Evolutionary conservation across 2,888 invertebrate species (phyloP).

Genomic region (Erannis defoliaria): DNA sequence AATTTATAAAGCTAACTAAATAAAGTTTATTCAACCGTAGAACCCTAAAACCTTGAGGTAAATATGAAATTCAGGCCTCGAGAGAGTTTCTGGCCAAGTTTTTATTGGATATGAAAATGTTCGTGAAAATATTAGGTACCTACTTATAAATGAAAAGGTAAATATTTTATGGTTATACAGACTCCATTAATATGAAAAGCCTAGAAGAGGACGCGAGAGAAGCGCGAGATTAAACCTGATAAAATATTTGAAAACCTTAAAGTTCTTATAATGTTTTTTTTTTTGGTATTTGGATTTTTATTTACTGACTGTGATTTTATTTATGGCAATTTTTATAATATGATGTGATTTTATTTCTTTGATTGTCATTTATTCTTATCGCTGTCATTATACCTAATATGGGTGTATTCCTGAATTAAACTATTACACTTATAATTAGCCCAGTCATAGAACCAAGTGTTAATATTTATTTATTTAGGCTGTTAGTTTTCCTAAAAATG

Average conservation of each 20-base stretch:
- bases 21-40: not conserved
- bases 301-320: too few relatives aligned
- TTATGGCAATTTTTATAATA: too few relatives aligned
- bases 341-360: too few relatives aligned
- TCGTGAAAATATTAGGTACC: slow-evolving; percentile 13
- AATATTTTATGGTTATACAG: slow-evolving; percentile 18
- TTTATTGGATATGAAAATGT: slow-evolving; percentile 31
- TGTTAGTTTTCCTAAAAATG: too few relatives aligned
- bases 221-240: not conserved
- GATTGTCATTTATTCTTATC: too few relatives aligned
- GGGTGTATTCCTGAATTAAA: too few relatives aligned
- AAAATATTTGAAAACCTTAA: not conserved
- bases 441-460: too few relatives aligned
- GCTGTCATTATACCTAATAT: too few relatives aligned
- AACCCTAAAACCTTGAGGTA: slow-evolving; percentile 20
- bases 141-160: slow-evolving; percentile 16
- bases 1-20: not conserved
- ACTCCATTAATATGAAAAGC: slow-evolving; percentile 8
- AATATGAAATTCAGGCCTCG: slow-evolving; percentile 21
- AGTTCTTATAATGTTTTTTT: too few relatives aligned
- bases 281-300: too few relatives aligned
- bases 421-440: too few relatives aligned
- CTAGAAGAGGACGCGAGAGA: not conserved
- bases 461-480: too few relatives aligned
- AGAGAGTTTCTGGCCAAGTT: slow-evolving; percentile 19